A percentile compares a stretch with the other conserved stretches of the same genome.
phyloP scores from a whole-genome alignment of 2,797 vertebrate genomes.

The Catamblyrhynchus diadema region DNA sequence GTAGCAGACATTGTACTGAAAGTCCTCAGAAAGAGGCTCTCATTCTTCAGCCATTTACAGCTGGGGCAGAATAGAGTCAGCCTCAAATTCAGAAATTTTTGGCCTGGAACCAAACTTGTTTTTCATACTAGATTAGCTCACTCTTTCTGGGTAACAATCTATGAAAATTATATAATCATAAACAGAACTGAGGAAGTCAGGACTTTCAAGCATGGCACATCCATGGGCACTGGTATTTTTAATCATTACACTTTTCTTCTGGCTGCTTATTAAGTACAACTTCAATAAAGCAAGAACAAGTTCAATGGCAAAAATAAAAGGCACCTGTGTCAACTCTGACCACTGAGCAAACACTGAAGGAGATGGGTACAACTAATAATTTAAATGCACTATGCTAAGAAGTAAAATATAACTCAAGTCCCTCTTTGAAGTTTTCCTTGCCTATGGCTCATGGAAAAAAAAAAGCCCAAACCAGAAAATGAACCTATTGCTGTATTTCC shows the following conservation, averaged over 20 bases:
- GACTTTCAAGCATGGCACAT: neutral
- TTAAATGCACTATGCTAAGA: neutral
- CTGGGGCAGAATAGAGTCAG: accelerated
- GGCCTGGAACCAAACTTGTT: neutral
- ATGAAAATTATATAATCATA: neutral
- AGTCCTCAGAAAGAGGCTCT: neutral
- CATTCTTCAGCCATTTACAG: neutral
- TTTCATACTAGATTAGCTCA: neutral
- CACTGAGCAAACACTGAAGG: neutral
- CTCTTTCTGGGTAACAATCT: neutral
- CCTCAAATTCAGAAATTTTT: neutral
- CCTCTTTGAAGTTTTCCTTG: slow-evolving; percentile 4
- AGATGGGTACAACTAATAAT: neutral
- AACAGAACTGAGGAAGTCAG: neutral
- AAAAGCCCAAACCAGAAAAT: neutral
- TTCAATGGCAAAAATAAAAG: neutral
- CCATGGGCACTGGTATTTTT: neutral
- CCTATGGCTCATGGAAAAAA: neutral
- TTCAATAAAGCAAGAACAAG: neutral
- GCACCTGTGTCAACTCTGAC: slow-evolving; percentile 33
- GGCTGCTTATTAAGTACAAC: neutral
- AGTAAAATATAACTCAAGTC: neutral
- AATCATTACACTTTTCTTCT: neutral
- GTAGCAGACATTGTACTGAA: neutral
- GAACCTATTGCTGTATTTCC: neutral